phyloP scores from a whole-genome alignment of 2,113 vertebrate species.

The Sisor rabdophorus region DNA sequence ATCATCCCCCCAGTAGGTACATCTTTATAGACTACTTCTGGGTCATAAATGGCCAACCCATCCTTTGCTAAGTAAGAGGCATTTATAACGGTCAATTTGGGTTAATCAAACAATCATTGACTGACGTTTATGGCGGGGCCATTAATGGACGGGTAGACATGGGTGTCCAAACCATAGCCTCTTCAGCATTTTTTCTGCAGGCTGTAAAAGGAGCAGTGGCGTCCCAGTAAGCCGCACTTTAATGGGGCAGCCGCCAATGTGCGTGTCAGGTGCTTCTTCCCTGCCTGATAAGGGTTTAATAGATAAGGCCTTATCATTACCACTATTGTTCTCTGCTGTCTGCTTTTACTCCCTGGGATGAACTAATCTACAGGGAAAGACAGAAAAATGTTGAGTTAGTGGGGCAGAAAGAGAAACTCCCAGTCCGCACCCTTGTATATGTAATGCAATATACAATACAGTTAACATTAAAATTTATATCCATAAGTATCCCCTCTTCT shows the following conservation, averaged over 20 bases:
- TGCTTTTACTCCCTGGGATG: slow-evolving; percentile 44
- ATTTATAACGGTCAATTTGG: slow-evolving; percentile 54
- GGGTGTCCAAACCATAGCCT: slow-evolving; percentile 39
- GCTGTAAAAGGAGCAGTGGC: slow-evolving; percentile 46
- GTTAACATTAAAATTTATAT: slow-evolving; percentile 22
- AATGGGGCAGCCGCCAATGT: slow-evolving; percentile 34
- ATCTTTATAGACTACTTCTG: slow-evolving; percentile 42
- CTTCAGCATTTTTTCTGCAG: slow-evolving; percentile 34
- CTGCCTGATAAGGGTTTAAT: slow-evolving; percentile 52
- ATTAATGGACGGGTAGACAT: slow-evolving; percentile 50
- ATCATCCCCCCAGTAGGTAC: slow-evolving; percentile 28
- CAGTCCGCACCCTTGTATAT: slow-evolving; percentile 8
- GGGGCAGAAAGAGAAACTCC: slow-evolving; percentile 17
- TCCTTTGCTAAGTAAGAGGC: slow-evolving; percentile 46
- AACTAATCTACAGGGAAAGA: slow-evolving; percentile 40
- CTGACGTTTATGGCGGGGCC: slow-evolving; percentile 40
- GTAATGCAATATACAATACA: slow-evolving; percentile 26
- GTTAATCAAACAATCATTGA: slow-evolving; percentile 57
- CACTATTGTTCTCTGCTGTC: slow-evolving; percentile 43
- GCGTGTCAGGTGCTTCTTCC: slow-evolving; percentile 48
- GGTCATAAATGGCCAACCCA: slow-evolving; percentile 41
- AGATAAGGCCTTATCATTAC: slow-evolving; percentile 54
- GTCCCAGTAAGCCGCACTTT: slow-evolving; percentile 28
- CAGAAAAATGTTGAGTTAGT: slow-evolving; percentile 27
- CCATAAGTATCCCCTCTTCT: slow-evolving; percentile 14